Evolutionary conservation across 1,140 invertebrate species (phyloP).

Genomic region (Aphidius ervi): DNA sequence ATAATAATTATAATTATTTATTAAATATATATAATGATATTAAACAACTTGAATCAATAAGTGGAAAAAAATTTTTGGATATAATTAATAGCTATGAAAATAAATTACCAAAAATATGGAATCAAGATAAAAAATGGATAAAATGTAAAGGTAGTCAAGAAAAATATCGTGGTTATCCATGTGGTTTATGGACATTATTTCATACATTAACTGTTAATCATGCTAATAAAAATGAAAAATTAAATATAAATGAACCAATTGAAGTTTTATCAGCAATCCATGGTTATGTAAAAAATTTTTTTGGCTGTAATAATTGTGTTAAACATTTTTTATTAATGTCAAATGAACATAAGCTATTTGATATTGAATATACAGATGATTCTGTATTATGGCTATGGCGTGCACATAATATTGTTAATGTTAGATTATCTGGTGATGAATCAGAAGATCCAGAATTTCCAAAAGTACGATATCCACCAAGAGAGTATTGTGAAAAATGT

Average conservation of each 20-base stretch:
- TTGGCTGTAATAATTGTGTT: slow-evolving; percentile 88
- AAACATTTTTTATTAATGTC: slow-evolving; percentile 85
- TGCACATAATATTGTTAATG: slow-evolving; percentile 92
- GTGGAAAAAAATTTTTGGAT: slow-evolving; percentile 58
- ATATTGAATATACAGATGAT: slow-evolving; percentile 67
- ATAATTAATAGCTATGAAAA: slow-evolving; percentile 55
- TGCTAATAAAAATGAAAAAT: slow-evolving; percentile 31
- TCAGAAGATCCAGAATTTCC: slow-evolving; percentile 88
- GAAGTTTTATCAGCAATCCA: slow-evolving; percentile 73
- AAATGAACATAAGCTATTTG: slow-evolving; percentile 60
- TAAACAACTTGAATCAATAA: slow-evolving; percentile 48
- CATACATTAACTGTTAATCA: slow-evolving; percentile 87
- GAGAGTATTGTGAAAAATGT: slow-evolving; percentile 67
- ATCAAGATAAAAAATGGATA: slow-evolving; percentile 65
- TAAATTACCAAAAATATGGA: slow-evolving; percentile 55
- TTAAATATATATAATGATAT: slow-evolving; percentile 57
- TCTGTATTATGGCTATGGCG: slow-evolving; percentile 91
- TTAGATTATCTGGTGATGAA: slow-evolving; percentile 74
- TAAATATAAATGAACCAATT: slow-evolving; percentile 32
- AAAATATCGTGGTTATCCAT: slow-evolving; percentile 84
- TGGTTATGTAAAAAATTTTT: slow-evolving; percentile 88
- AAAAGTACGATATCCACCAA: slow-evolving; percentile 86
- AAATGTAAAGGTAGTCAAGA: slow-evolving; percentile 77
- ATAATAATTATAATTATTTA: slow-evolving; percentile 57
- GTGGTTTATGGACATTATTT: slow-evolving; percentile 92